phyloP scores from a whole-genome alignment of 2,113 vertebrate genomes.

The Grantiella picta region DNA sequence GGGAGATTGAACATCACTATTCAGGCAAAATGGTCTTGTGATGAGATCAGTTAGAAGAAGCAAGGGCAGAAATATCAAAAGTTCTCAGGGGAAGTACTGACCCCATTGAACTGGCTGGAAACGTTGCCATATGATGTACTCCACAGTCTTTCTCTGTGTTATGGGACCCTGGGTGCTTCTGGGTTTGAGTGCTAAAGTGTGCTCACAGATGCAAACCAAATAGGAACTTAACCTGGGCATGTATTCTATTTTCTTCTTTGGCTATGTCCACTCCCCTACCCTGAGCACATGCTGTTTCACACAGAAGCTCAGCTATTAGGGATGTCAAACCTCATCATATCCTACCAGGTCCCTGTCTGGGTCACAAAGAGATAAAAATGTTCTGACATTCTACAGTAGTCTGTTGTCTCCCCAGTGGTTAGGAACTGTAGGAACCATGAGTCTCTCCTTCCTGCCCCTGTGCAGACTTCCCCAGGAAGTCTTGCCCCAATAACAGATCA shows the following conservation, averaged over 20 bases:
- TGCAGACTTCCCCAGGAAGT: background rate
- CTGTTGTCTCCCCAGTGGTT: fast-evolving
- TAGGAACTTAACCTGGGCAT: background rate
- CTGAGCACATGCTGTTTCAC: background rate
- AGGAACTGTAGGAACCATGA: background rate
- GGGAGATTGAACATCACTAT: background rate
- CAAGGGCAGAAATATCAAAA: background rate
- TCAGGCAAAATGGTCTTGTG: background rate
- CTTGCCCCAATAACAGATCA: background rate
- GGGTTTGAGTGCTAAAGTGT: background rate
- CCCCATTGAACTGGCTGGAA: background rate
- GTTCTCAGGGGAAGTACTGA: background rate
- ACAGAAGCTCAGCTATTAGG: background rate
- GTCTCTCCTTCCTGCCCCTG: background rate
- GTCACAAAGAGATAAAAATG: background rate
- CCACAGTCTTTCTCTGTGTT: background rate
- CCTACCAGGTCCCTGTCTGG: background rate
- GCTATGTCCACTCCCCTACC: background rate
- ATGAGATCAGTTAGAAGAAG: background rate
- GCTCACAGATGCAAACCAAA: background rate
- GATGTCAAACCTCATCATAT: background rate
- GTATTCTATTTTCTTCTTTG: background rate
- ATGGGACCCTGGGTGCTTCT: background rate
- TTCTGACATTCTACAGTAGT: background rate
- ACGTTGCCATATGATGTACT: background rate